Evolutionary conservation across 2,113 vertebrate genomes (phyloP), one percentile per base, ranked within the genome.

Genomic region (Rhinopomastus cyanomelas): DNA sequence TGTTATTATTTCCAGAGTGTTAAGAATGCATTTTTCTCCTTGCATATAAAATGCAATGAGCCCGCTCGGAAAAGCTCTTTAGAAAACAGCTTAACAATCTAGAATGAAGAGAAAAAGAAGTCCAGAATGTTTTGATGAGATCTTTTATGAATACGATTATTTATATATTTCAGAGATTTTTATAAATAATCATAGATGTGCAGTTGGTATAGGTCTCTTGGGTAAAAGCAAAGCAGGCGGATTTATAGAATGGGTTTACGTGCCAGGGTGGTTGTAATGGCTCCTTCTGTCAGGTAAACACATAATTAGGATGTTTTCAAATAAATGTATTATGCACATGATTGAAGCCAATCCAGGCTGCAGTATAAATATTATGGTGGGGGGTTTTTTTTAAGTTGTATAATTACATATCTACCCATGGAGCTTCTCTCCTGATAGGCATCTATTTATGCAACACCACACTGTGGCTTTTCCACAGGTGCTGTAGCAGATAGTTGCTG

Each of bases 281-380:
- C 85, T 96, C 88, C 95, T 95, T 96, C 94, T 95, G 89, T 92
- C 95, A 96, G 92, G 90, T 96, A 94, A 96, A 95, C 89, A 95
- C 89, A 67, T 95, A 96, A 96, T 95, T 97, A 96, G 94, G 88
- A 94, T 95, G 95, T 96, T 96, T 95, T 91, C 94, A 96, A 94
- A 96, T 94, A 96, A 93, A 95, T 94, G 86, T 95, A 95, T 96
- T 95, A 94, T 91, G 93, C 93, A 95, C 89, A 93, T 94, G 96
- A 95, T 94, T 96, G 96, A 96, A 96, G 91, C 80, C 91, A 94
- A 92, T 94, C 89, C 93, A 80, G 59, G 66, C 81, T 94, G 80
- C 82, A 78, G 60, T 82, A 92, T 95, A 95, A 94, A 96, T 95
- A 92, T 94, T 90, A 92, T 76, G 88, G 11, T 32, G 39, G 39